Base-by-base conservation (phyloP, 2,888 invertebrate genomes). In the Pogonocherus hispidulus region DNA sequence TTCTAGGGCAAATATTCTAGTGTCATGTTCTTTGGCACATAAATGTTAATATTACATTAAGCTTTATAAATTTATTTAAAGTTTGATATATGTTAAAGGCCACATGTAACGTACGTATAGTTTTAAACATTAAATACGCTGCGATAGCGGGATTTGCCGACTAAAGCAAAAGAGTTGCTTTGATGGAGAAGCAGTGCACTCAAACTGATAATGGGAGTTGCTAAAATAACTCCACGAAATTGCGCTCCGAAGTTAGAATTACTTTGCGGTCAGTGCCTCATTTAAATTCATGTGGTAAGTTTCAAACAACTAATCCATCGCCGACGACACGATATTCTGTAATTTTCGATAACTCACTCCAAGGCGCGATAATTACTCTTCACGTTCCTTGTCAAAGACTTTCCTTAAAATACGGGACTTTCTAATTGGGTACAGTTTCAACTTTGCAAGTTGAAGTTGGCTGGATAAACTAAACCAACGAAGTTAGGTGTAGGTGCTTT, bases 231-330 rank as follows among this genome's bases (percentile, higher is more conserved):
- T 41, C 41, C 41, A 2, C 14, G 14, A 41, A 41, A 41, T 41
- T 41, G 41, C 41, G 41, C 41, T 3, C n/a, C 41, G 41, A 41
- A 41, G 41, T 41, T 41, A 41, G 41, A 41, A 41, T 41, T 41
- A 41, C 41, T 41, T 41, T 41, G 41, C 41, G 41, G 41, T 41
- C 41, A 41, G 41, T 16, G 41, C 41, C 41, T 41, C 41, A 41
- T 41, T 41, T 41, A 41, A 41, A 41, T 41, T 41, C 41, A 41
- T 41, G 41, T 41, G 41, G 41, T 41, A 41, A 41, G 41, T 41
- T 41, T 41, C 41, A 41, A 41, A 41, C 41, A 41, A 41, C 41
- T 41, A 41, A 41, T 41, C 41, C 41, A 41, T 41, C 41, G 41
- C 14, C 41, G 41, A 16, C 41, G 41, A 41, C 41, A 41, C 41